Evolutionary conservation across 2,888 invertebrate species (phyloP).

Genomic region (Bimastos eiseni): DNA sequence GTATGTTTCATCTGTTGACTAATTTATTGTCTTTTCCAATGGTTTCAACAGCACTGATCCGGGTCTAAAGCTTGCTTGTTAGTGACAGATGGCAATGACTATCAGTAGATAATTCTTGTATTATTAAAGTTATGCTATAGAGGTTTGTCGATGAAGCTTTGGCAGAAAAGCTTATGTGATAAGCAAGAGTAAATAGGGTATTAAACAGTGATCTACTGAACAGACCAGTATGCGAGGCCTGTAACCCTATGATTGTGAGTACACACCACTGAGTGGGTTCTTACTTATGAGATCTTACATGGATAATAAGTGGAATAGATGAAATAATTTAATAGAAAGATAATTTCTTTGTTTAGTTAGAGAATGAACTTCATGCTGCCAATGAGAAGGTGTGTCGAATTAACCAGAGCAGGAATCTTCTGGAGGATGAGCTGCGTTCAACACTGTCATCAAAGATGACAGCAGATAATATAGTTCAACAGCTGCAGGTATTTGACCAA

Average conservation of each 20-base stretch:
- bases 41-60: background rate
- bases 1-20: background rate
- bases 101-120: background rate
- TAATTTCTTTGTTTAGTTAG: background rate
- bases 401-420: constrained; percentile 19
- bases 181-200: too few species aligned
- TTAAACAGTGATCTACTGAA: too few species aligned
- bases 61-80: background rate
- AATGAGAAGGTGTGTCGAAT: background rate
- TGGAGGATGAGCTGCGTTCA: constrained; percentile 4
- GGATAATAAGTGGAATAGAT: background rate
- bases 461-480: background rate
- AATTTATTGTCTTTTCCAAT: background rate
- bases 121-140: too few species aligned
- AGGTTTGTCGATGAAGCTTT: too few species aligned
- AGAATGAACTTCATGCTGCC: background rate
- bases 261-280: too few species aligned
- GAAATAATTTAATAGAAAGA: background rate
- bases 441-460: constrained; percentile 1
- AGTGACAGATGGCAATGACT: background rate
- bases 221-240: too few species aligned
- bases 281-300: background rate
- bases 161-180: too few species aligned
- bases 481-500: background rate
- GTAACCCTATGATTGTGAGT: too few species aligned